Base-by-base conservation (phyloP, 1,140 invertebrate genomes). In the Hetaerina americana region DNA sequence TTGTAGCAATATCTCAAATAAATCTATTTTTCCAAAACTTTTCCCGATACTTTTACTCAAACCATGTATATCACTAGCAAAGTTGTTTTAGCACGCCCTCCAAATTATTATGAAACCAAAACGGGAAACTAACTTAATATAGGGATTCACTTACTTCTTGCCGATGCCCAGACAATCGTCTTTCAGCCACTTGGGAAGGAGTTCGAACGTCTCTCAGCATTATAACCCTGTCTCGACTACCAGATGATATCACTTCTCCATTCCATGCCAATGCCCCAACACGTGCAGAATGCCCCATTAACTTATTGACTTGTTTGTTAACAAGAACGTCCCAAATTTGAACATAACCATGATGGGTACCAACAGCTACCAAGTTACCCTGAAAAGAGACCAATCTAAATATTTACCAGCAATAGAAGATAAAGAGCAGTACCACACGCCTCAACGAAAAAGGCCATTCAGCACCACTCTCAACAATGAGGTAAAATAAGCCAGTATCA, bases 221-320 rank as follows among this genome's bases (percentile, higher is more conserved):
- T 74, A 99, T 99, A 76, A 94, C 85, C 74, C 97, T 83, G 80
- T 99, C 97, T 74, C 97, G 83, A 75, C 94, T 97, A 0, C 98
- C 98, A 0, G 96, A 98, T 67, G 95, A 98, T 8, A 99, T 83
- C 57, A 98, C 89, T 80, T 99, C 97, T 15, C 95, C 94, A 82
- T 99, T 99, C 97, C 97, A 99, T 0, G 97, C 96, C 40, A 99
- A 80, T 0, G 97, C 97, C 5, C 96, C 96, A 25, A 95, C 92
- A 6, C 93, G 86, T 0, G 95, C 96, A 69, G 91, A 92, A 80
- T 99, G 97, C 0, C 96, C 96, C 77, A 92, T 89, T 2, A 99
- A 81, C 78, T 95, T 94, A 75, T 92, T 92, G 8, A 96, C 88
- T 84, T 97, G 90, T 80, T 98, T 98, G 75, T 92, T 96, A n/a